These are phyloP conservation scores for Bombus turneri DNA, from an alignment of 1,140 invertebrate species.

Conservation along the genomic window DNA sequence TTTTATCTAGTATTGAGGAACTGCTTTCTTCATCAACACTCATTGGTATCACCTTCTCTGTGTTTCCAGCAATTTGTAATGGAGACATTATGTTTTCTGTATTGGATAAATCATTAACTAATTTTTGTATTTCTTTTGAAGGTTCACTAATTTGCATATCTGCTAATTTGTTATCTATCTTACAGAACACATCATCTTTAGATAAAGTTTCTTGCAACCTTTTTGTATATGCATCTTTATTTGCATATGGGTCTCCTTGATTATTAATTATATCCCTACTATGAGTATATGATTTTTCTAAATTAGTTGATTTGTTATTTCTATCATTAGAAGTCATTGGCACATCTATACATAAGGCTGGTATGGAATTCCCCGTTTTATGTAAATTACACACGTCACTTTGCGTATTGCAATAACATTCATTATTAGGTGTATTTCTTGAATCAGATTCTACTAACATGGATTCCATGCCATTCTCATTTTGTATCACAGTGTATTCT, in stretches of 20 bases:
- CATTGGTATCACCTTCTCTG: conserved; percentile 53
- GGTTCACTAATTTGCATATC: conserved; percentile 59
- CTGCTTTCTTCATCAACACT: conserved; percentile 70
- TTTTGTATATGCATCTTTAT: conserved; percentile 2
- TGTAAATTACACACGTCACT: conserved; percentile 62
- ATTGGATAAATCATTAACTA: conserved; percentile 62
- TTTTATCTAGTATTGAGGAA: conserved; percentile 71
- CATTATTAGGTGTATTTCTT: conserved; percentile 29
- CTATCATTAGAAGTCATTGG: conserved; percentile 28
- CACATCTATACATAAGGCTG: conserved; percentile 34
- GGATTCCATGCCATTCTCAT: conserved; percentile 70
- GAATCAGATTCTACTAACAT: conserved; percentile 62
- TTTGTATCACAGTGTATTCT: conserved; percentile 75
- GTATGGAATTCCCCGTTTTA: conserved; percentile 48
- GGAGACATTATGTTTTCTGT: conserved; percentile 60
- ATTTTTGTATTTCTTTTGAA: conserved; percentile 63
- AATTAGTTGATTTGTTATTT: conserved; percentile 18
- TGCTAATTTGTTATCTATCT: conserved; percentile 58
- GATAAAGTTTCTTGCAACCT: conserved; percentile 6
- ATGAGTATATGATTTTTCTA: conserved; percentile 40
- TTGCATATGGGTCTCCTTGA: background rate
- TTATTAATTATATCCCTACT: conserved; percentile 31
- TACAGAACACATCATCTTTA: conserved; percentile 51
- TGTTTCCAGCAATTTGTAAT: conserved; percentile 49
- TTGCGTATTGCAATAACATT: conserved; percentile 55